These are phyloP conservation scores for Cnemophilus loriae DNA, from an alignment of 2,113 vertebrate genomes.

Conservation along the genomic window DNA sequence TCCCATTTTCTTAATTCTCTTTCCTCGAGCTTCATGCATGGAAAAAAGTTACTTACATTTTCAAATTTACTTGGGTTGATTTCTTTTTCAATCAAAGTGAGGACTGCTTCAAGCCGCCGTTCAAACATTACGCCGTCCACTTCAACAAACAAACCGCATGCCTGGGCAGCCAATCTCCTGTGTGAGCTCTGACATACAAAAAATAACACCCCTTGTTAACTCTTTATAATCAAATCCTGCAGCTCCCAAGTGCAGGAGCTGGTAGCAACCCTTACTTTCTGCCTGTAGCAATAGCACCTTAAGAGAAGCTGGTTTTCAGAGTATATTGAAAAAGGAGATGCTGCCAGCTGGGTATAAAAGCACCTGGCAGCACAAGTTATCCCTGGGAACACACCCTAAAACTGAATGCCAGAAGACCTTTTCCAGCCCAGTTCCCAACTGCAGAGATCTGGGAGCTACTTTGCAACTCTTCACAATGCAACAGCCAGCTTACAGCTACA, in stretches of 20 bases:
- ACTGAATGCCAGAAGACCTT: neutral
- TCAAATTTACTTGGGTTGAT: slow-evolving; percentile 81
- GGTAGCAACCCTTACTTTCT: neutral
- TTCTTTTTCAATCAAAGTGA: slow-evolving; percentile 83
- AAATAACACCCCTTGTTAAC: neutral
- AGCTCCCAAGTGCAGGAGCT: neutral
- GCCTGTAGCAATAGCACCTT: neutral
- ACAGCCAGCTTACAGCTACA: neutral
- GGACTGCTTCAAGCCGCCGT: slow-evolving; percentile 76
- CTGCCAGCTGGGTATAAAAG: neutral
- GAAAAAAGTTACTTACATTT: slow-evolving; percentile 74
- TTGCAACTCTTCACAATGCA: neutral
- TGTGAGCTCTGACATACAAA: slow-evolving; percentile 72
- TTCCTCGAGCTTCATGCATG: neutral
- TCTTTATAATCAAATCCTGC: neutral
- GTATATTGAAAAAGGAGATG: neutral
- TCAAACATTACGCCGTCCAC: slow-evolving; percentile 83
- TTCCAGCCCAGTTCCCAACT: neutral
- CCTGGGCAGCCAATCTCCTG: slow-evolving; percentile 83
- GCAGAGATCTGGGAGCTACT: neutral
- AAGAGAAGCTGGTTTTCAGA: neutral
- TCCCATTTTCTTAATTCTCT: neutral
- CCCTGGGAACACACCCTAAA: neutral
- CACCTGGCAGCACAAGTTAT: neutral
- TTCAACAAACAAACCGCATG: slow-evolving; percentile 90